phyloP scores from a whole-genome alignment of 2,113 vertebrate genomes.

The Macaca mulatta region DNA sequence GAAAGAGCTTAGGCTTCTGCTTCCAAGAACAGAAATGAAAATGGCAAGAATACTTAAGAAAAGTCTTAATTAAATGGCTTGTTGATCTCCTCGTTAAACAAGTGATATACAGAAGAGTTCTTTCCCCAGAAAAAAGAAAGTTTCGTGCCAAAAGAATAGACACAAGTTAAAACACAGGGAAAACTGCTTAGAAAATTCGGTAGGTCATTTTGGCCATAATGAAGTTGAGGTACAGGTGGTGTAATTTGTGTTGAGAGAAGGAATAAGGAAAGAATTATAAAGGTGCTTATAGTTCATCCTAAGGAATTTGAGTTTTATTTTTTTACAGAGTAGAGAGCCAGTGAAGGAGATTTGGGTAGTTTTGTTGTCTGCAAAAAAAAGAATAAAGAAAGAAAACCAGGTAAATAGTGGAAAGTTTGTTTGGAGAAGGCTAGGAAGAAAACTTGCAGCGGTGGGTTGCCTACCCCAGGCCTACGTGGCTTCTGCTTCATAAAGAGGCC shows the following conservation, averaged over 20 bases:
- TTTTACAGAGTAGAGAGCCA: neutral
- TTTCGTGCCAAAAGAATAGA: neutral
- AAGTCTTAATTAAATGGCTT: neutral
- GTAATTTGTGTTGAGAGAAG: neutral
- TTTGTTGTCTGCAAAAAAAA: neutral
- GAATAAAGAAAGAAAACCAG: neutral
- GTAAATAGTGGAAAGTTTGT: neutral
- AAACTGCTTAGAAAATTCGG: neutral
- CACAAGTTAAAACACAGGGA: neutral
- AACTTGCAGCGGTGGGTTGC: neutral
- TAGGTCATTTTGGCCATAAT: neutral
- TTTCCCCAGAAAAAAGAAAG: neutral
- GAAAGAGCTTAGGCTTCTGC: neutral
- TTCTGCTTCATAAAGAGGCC: neutral
- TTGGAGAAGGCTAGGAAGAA: neutral
- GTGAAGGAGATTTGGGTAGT: neutral
- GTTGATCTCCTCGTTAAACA: neutral
- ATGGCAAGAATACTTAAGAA: neutral
- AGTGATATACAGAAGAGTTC: neutral
- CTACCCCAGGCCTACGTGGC: neutral
- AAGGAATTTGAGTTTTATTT: slow-evolving; percentile 27
- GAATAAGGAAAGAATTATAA: neutral
- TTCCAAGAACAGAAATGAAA: neutral
- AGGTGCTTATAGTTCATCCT: neutral
- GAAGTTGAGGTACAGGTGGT: neutral